Percentiles rank a stretch among this genome's conserved stretches.
phyloP scores from a whole-genome alignment of 2,797 vertebrate genomes.

The Tragopan temminckii region DNA sequence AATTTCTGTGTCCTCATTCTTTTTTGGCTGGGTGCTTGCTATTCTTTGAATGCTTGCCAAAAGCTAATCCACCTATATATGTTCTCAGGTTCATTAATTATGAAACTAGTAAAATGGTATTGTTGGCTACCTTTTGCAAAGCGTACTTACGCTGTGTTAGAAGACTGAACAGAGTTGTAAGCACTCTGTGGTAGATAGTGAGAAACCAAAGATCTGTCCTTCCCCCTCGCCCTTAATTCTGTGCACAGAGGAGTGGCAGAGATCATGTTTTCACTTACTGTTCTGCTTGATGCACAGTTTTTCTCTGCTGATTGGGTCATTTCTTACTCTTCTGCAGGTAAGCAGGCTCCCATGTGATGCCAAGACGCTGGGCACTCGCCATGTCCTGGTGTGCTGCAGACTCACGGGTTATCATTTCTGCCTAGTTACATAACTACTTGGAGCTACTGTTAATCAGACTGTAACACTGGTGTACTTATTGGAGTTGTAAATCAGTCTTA shows the following conservation, averaged over 20 bases:
- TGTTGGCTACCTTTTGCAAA: background rate
- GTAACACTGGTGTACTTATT: background rate
- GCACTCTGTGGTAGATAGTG: background rate
- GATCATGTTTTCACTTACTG: background rate
- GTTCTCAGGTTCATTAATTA: conserved; percentile 15
- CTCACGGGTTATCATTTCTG: background rate
- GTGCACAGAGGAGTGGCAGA: background rate
- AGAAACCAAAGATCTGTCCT: background rate
- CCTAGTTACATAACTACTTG: background rate
- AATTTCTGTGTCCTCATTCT: conserved; percentile 62
- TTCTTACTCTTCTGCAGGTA: background rate
- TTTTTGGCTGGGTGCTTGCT: conserved; percentile 45
- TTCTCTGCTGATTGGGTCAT: background rate
- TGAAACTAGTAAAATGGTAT: background rate
- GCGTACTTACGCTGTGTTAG: background rate
- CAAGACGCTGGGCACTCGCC: background rate
- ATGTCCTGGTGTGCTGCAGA: background rate
- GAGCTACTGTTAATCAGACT: background rate
- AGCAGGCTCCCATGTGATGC: background rate
- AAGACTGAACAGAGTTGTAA: background rate
- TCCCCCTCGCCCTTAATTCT: background rate
- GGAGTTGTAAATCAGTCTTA: background rate
- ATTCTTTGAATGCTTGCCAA: conserved; percentile 51
- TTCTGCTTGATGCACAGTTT: fast-evolving
- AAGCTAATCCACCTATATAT: background rate